These are phyloP conservation scores for Pseudomyrmex dendroicus DNA, from an alignment of 1,140 invertebrate species.

Conservation along the genomic window DNA sequence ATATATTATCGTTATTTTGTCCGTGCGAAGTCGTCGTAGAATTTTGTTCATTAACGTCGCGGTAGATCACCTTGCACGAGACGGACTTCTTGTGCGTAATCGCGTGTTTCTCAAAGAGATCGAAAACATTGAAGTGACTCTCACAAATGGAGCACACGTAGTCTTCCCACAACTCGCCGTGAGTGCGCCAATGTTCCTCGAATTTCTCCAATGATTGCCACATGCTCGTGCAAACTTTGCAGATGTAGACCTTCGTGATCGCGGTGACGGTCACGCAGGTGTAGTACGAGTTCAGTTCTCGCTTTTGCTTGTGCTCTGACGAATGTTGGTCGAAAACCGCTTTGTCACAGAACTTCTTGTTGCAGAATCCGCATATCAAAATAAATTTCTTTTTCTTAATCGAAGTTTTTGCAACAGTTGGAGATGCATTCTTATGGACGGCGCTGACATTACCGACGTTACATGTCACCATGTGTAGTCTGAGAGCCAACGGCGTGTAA, in stretches of 20 bases:
- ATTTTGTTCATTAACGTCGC: background rate
- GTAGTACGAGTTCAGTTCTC: constrained; percentile 46
- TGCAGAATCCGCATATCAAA: constrained; percentile 68
- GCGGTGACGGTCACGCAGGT: constrained; percentile 48
- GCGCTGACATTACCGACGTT: background rate
- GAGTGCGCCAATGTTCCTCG: constrained; percentile 74
- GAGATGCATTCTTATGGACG: background rate
- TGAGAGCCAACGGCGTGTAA: constrained; percentile 60
- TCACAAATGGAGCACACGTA: constrained; percentile 66
- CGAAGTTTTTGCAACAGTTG: background rate
- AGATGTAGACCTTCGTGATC: constrained; percentile 61
- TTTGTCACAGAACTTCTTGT: constrained; percentile 60
- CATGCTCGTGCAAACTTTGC: constrained; percentile 68
- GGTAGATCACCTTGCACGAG: constrained; percentile 64
- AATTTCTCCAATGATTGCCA: constrained; percentile 58
- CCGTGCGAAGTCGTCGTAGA: background rate
- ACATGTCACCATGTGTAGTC: constrained; percentile 66
- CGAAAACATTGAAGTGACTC: constrained; percentile 11
- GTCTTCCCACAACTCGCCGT: constrained; percentile 45
- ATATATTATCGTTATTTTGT: background rate
- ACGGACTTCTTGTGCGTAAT: constrained; percentile 54
- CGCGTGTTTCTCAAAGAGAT: constrained; percentile 65
- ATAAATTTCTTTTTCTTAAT: background rate
- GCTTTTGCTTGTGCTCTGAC: constrained; percentile 60
- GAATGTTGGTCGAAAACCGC: constrained; percentile 69